Evolutionary conservation across 2,797 vertebrate species (phyloP).

Genomic region (Poeciliopsis paucimaculata): DNA sequence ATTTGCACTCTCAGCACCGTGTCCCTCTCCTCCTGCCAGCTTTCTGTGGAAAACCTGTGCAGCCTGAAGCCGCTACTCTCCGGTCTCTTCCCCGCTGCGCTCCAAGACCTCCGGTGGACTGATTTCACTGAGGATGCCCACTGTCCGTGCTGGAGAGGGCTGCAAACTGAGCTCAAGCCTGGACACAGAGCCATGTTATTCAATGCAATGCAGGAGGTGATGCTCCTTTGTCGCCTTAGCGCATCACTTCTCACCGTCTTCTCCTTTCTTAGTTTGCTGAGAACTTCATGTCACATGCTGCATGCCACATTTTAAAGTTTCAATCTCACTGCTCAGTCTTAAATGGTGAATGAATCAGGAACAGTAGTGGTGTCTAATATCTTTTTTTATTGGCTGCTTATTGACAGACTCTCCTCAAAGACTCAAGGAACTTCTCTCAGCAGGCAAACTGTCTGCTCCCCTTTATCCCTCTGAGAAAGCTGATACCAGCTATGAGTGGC

Average conservation of each 20-base stretch:
- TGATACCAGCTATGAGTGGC: slow-evolving; percentile 68
- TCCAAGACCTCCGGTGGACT: slow-evolving; percentile 76
- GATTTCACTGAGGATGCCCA: slow-evolving; percentile 60
- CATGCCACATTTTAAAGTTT: background rate
- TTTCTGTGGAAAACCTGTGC: slow-evolving; percentile 82
- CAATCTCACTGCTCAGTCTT: background rate
- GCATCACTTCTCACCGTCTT: slow-evolving; percentile 17
- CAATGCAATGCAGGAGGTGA: slow-evolving; percentile 81
- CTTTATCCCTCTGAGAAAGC: slow-evolving; percentile 83
- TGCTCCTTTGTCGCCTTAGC: slow-evolving; percentile 18
- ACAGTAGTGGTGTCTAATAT: background rate
- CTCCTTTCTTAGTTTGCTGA: slow-evolving; percentile 23
- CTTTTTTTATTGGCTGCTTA: slow-evolving; percentile 20
- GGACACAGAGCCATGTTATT: slow-evolving; percentile 84
- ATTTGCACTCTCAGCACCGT: slow-evolving; percentile 14
- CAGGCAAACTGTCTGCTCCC: slow-evolving; percentile 83
- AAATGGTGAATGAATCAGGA: background rate
- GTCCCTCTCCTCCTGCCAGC: slow-evolving; percentile 62
- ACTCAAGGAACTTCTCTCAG: slow-evolving; percentile 63
- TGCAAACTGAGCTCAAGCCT: slow-evolving; percentile 81
- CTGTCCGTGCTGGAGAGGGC: slow-evolving; percentile 83
- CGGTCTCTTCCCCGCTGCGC: slow-evolving; percentile 82
- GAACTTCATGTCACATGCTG: background rate
- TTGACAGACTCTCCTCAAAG: slow-evolving; percentile 66
- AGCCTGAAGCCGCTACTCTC: slow-evolving; percentile 80